These are phyloP conservation scores for Anableps anableps DNA, from an alignment of 2,797 vertebrate species.

Conservation along the genomic window DNA sequence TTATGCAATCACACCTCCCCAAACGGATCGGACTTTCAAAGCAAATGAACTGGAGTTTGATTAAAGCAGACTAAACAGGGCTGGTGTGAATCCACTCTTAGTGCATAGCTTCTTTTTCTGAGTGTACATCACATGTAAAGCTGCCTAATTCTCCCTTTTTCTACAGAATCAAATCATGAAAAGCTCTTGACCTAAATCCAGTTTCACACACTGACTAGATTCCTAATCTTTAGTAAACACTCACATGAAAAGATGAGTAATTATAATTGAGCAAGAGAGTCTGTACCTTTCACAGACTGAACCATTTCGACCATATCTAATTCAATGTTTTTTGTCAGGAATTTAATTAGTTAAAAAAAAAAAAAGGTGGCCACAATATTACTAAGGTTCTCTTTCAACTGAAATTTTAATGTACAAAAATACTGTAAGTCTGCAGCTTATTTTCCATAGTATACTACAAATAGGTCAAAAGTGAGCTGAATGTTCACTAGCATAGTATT, in stretches of 20 bases:
- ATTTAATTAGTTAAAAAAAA: background rate
- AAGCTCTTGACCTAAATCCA: slow-evolving; percentile 52
- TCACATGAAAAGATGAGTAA: background rate
- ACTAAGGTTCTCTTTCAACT: background rate
- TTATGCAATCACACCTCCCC: background rate
- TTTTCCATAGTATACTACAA: too few relatives aligned
- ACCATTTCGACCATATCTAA: background rate
- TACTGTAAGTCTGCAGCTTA: background rate
- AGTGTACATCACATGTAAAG: background rate
- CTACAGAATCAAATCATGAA: slow-evolving; percentile 18
- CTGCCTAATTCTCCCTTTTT: slow-evolving; percentile 19
- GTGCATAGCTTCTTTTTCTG: background rate
- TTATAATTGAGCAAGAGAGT: background rate
- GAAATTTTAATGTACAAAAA: background rate
- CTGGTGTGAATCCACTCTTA: background rate
- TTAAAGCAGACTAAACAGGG: background rate
- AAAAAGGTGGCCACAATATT: background rate
- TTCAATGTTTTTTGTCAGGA: background rate
- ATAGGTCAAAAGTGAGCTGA: background rate
- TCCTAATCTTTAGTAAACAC: background rate
- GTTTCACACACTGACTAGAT: background rate
- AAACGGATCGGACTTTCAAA: background rate
- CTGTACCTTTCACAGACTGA: background rate
- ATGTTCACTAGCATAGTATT: too few relatives aligned
- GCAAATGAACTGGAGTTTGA: background rate